Base-by-base conservation (phyloP, 2,888 invertebrate species). In the Lasius platythorax region DNA sequence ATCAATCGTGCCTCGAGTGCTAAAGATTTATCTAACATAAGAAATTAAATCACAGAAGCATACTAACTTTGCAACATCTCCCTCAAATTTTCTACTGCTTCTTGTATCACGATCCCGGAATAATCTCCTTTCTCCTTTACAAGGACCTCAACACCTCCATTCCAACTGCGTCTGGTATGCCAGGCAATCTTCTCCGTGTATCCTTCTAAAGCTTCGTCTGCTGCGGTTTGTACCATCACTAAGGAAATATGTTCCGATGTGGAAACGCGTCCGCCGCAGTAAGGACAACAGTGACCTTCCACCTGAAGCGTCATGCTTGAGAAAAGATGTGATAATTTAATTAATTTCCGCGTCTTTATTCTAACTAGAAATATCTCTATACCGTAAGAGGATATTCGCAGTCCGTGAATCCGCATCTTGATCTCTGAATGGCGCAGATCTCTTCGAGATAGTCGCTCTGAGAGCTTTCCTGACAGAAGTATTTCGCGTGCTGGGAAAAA, bases 251-350 rank as follows among this genome's bases (percentile, higher is more conserved):
- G 87, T 0, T 64, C 46, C 3, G 91, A 58, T 9, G 93, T 83
- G 4, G 75, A 83, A 8, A 95, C 76, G 73, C 93, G 90, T 6
- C 93, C 94, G 1, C 95, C 95, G 73, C 95, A 95, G 84, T 93
- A 95, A 66, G 87, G 88, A 70, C 95, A 95, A 73, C 95, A 95
- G 83, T 95, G 94, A 15, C 94, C 95, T 76, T 95, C 94, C 11
- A 95, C 92, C 95, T 95, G 9, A 70, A 53, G 12, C 2, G 2
- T 18, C 18, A 50, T n/a, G n/a, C n/a, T 53, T 53, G 2, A 53
- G n/a, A 53, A n/a, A 2, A 53, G n/a, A 8, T n/a, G 5, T 18
- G n/a, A 53, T 53, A n/a, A 53, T 58, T 43, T 43, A 37, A 50
- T 58, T 18, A 12, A 83, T 56, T 28, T 43, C 33, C 30, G 37